Evolutionary conservation across 1,140 invertebrate genomes (phyloP).

Genomic region (Camponotus floridanus): DNA sequence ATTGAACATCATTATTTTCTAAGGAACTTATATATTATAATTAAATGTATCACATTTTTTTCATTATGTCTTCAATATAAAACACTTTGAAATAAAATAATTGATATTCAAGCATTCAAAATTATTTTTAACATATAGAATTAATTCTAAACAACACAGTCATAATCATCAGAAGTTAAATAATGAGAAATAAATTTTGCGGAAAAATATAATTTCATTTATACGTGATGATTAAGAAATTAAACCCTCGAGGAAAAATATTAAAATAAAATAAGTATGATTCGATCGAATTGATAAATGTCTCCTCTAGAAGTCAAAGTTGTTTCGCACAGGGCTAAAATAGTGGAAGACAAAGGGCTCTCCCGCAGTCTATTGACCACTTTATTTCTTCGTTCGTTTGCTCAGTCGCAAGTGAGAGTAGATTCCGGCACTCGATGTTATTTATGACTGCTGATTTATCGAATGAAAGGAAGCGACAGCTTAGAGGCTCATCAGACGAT

Average conservation of each 20-base stretch:
- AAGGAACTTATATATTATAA: not conserved
- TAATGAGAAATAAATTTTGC: not conserved
- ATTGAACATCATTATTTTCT: not conserved
- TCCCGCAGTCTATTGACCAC: slow-evolving; percentile 80
- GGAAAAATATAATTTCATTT: not conserved
- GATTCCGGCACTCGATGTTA: slow-evolving; percentile 82
- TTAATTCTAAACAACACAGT: not conserved
- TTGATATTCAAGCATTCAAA: not conserved
- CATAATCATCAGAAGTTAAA: not conserved
- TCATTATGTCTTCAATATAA: slow-evolving; percentile 3
- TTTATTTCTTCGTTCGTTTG: slow-evolving; percentile 81
- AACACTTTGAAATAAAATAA: not conserved
- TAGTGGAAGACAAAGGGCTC: slow-evolving; percentile 79
- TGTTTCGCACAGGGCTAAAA: slow-evolving; percentile 76
- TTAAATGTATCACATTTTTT: not conserved
- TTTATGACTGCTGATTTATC: slow-evolving; percentile 85
- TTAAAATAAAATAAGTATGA: slow-evolving; percentile 55
- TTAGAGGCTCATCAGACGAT: slow-evolving; percentile 78
- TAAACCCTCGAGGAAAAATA: not conserved
- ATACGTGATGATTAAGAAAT: not conserved
- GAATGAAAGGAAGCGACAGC: slow-evolving; percentile 83
- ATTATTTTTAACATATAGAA: not conserved
- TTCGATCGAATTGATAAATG: slow-evolving; percentile 79
- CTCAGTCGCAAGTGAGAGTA: slow-evolving; percentile 68
- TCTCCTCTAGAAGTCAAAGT: slow-evolving; percentile 50